Evolutionary conservation across 2,797 vertebrate genomes (phyloP), one percentile per base, ranked within the genome.

Genomic region (Falco rusticolus): DNA sequence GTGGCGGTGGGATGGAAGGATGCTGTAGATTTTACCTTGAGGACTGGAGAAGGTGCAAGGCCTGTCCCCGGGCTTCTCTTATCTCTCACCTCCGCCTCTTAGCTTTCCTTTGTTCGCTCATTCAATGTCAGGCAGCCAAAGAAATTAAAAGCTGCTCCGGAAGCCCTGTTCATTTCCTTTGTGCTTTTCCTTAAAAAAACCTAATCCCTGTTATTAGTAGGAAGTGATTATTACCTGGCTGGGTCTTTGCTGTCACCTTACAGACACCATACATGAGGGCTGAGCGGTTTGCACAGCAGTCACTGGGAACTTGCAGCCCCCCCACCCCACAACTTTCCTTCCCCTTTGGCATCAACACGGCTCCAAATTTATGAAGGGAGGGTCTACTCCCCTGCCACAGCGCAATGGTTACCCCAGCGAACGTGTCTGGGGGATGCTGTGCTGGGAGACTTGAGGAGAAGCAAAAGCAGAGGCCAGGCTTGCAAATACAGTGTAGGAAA

Each of bases 401-500:
- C 7, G 34, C 57, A 43, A 9, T 6, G 15, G 24, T 41, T 22
- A 10, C 29, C 45, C 39, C 39, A 33, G 29, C 1, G 1, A 16
- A 28, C 0, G 1, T 9, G 45, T 37, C 50, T 13, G 31, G 70
- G 45, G 57, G 16, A 24, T 66, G 39, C 64, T 26, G 21, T 26
- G 43, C 48, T 19, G 3, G 4, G 69, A 37, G 5, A 13, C 31
- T 66, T 2, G 2, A 83, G 54, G 71, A 78, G 53, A 70, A 84
- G 41, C 28, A 84, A 57, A 65, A 90, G 12, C 0, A 65, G 59
- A 79, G 47, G 56, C 16, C 37, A 41, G 18, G 15, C 20, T 87
- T 85, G 66, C 11, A 57, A 37, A 24, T 1, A 4, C 0, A n/a
- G 22, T 0, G 0, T 2, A 34, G 51, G 56, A 61, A 87, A 68